Conservation (phyloP, 2,888 invertebrate species). For the Mallateleia sp. region DNA sequence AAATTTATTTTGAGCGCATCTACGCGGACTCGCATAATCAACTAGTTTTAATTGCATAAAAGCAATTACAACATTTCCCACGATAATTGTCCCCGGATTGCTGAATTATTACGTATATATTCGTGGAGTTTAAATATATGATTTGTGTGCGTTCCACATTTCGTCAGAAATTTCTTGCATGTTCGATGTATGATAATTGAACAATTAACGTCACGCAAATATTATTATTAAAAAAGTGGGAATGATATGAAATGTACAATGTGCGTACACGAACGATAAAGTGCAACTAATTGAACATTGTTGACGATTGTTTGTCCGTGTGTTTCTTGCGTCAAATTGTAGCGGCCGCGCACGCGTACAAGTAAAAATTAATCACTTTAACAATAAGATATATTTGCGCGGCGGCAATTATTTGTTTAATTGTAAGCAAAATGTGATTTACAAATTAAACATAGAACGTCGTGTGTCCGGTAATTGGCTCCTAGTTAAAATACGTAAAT, state of each 20-base stretch:
- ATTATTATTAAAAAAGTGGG: conserved; percentile 7
- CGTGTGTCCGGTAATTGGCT: conserved; percentile 58
- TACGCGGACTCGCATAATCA: conserved; percentile 48
- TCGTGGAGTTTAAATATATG: conserved; percentile 59
- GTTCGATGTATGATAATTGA: conserved; percentile 57
- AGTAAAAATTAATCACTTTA: not conserved
- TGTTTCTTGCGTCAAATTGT: not conserved
- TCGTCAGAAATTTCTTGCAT: conserved; percentile 52
- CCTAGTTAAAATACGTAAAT: conserved; percentile 76
- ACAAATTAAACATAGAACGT: conserved; percentile 56
- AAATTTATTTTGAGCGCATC: conserved; percentile 57
- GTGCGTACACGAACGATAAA: conserved; percentile 28
- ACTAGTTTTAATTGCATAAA: conserved; percentile 70
- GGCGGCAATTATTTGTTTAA: conserved; percentile 33
- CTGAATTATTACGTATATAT: conserved; percentile 58
- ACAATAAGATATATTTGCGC: not conserved
- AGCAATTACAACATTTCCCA: conserved; percentile 68
- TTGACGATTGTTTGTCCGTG: not conserved
- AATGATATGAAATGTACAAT: conserved; percentile 9
- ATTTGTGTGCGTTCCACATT: conserved; percentile 59
- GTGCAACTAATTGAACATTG: not conserved
- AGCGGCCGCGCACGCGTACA: too few species aligned
- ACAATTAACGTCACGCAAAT: conserved; percentile 59
- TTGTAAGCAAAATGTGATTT: conserved; percentile 48
- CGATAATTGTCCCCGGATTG: conserved; percentile 64